phyloP scores from a whole-genome alignment of 2,797 vertebrate species.

The Notolabrus celidotus region DNA sequence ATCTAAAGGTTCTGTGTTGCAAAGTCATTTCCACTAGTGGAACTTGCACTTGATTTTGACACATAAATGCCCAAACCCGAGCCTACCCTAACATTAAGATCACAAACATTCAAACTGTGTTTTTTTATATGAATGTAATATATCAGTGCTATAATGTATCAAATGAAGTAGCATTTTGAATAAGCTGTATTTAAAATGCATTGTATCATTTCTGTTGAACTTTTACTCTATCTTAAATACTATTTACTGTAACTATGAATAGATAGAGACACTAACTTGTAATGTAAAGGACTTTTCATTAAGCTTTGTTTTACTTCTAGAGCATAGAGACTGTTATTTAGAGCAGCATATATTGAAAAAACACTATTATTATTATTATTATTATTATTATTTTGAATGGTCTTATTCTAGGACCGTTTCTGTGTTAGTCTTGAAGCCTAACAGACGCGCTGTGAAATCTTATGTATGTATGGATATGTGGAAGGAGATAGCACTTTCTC shows the following conservation, averaged over 20 bases:
- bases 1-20: not conserved
- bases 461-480: slow-evolving; percentile 59
- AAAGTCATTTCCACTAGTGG: slow-evolving; percentile 18
- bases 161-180: slow-evolving; percentile 86
- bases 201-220: slow-evolving; percentile 46
- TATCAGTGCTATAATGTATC: slow-evolving; percentile 65
- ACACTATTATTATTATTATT: slow-evolving; percentile 34
- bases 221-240: slow-evolving; percentile 37
- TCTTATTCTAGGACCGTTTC: slow-evolving; percentile 43
- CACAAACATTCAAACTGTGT: slow-evolving; percentile 23
- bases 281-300: slow-evolving; percentile 40
- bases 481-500: slow-evolving; percentile 84
- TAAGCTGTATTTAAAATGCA: slow-evolving; percentile 86
- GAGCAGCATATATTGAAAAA: slow-evolving; percentile 35
- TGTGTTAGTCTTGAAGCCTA: slow-evolving; percentile 50
- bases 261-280: slow-evolving; percentile 65
- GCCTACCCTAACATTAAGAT: slow-evolving; percentile 12
- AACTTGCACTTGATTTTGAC: slow-evolving; percentile 60
- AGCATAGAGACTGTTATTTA: slow-evolving; percentile 51
- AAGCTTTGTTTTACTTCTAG: slow-evolving; percentile 47
- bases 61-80: slow-evolving; percentile 14
- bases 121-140: slow-evolving; percentile 64
- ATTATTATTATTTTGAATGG: slow-evolving; percentile 36
- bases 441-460: slow-evolving; percentile 71
- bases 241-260: slow-evolving; percentile 50